These are phyloP conservation scores for Encarsia formosa DNA, from an alignment of 2,888 invertebrate species.

Conservation along the genomic window DNA sequence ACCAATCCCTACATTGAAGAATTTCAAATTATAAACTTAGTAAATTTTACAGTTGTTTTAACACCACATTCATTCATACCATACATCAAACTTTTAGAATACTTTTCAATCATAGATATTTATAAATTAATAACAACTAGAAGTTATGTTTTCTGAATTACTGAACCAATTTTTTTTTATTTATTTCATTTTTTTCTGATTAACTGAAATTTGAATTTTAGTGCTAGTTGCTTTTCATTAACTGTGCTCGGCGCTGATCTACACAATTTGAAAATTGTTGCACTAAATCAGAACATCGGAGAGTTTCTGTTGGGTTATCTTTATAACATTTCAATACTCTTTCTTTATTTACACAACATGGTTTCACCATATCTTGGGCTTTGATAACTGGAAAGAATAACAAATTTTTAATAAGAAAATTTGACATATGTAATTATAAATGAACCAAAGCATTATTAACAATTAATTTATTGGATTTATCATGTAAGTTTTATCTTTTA, in stretches of 20 bases:
- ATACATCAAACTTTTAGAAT: slow-evolving; percentile 13
- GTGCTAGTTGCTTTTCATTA: slow-evolving; percentile 46
- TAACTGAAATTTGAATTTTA: slow-evolving; percentile 21
- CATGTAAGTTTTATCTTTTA: no score
- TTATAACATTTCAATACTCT: slow-evolving; percentile 61
- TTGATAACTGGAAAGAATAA: slow-evolving; percentile 20
- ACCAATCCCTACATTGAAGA: slow-evolving; percentile 15
- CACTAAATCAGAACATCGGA: slow-evolving; percentile 60
- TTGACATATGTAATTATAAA: no score
- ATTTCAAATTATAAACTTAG: slow-evolving; percentile 18
- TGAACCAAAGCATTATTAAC: no score
- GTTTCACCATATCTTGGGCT: slow-evolving; percentile 7
- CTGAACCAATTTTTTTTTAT: slow-evolving; percentile 14
- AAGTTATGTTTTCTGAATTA: slow-evolving; percentile 16
- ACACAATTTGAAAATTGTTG: slow-evolving; percentile 62
- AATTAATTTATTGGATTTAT: no score
- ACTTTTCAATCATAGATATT: slow-evolving; percentile 22
- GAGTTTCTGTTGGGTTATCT: slow-evolving; percentile 57
- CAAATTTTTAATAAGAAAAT: no score
- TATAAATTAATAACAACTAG: slow-evolving; percentile 25
- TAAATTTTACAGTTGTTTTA: slow-evolving; percentile 17
- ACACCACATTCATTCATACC: slow-evolving; percentile 16
- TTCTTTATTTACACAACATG: slow-evolving; percentile 55
- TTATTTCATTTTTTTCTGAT: slow-evolving; percentile 3
- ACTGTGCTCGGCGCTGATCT: slow-evolving; percentile 55